Evolutionary conservation across 2,888 invertebrate species (phyloP).

Genomic region (Cinara cedri): DNA sequence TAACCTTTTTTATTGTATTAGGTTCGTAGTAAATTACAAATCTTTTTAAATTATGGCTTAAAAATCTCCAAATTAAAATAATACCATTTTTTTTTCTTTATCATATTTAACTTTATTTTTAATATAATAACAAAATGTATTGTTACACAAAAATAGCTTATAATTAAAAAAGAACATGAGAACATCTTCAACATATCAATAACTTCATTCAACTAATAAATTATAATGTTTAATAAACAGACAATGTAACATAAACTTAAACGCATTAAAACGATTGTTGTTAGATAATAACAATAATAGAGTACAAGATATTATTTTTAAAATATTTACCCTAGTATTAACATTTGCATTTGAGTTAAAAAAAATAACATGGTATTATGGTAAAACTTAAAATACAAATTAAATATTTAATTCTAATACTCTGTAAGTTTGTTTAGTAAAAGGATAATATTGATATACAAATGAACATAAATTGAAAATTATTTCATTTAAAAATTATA

Average conservation of each 20-base stretch:
- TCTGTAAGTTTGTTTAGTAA: neutral
- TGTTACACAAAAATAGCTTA: constrained; percentile 30
- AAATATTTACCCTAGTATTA: constrained; percentile 24
- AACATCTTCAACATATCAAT: constrained; percentile 13
- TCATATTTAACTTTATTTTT: constrained; percentile 26
- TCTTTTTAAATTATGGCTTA: no score
- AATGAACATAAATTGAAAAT: neutral
- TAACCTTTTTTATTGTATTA: no score
- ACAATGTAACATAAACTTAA: constrained; percentile 50
- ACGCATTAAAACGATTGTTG: constrained; percentile 28
- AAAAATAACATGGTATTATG: neutral
- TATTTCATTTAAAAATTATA: constrained; percentile 17
- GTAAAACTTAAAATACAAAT: constrained; percentile 25
- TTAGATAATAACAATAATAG: constrained; percentile 34
- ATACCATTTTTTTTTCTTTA: neutral
- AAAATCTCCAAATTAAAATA: neutral
- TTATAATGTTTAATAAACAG: constrained; percentile 42
- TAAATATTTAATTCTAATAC: neutral
- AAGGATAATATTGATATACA: neutral
- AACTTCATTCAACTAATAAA: constrained; percentile 38
- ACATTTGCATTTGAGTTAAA: neutral
- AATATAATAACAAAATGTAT: constrained; percentile 46
- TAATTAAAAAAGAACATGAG: constrained; percentile 27
- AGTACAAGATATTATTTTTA: constrained; percentile 4
- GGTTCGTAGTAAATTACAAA: no score